Evolutionary conservation across 2,113 vertebrate species (phyloP).

Genomic region (Puntigrus tetrazona): DNA sequence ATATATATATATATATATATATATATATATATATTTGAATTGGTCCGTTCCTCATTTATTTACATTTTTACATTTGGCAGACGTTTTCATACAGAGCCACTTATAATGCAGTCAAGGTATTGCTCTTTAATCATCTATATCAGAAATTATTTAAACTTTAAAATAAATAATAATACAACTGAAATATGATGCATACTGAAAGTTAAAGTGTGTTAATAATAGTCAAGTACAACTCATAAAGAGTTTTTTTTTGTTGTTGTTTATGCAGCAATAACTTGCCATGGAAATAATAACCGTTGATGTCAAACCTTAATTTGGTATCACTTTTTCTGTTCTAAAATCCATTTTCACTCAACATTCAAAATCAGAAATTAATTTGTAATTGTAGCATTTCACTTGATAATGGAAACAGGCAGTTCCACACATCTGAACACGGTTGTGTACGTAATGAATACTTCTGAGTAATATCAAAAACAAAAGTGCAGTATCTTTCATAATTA

Average conservation of each 20-base stretch:
- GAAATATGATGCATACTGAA: not conserved
- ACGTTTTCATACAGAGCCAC: too few species aligned
- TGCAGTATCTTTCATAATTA: not conserved
- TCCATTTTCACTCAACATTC: not conserved
- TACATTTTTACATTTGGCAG: too few species aligned
- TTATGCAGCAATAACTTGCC: too few species aligned
- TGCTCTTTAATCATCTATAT: too few species aligned
- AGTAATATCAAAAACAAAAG: not conserved
- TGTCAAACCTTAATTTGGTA: not conserved
- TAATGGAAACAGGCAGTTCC: conserved; percentile 1
- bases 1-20: too few species aligned
- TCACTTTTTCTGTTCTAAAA: not conserved
- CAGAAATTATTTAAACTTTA: not conserved
- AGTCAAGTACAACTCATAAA: not conserved
- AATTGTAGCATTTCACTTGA: not conserved
- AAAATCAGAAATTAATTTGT: conserved; percentile 17
- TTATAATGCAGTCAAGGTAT: too few species aligned
- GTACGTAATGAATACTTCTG: not conserved
- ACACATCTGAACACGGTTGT: not conserved
- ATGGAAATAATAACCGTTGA: not conserved
- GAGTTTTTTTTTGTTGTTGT: too few species aligned
- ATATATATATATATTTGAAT: too few species aligned
- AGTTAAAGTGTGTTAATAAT: not conserved
- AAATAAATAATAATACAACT: not conserved
- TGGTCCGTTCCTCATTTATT: not conserved